Evolutionary conservation across 2,888 invertebrate species (phyloP), one percentile per base, ranked within the genome.

Genomic region (Plebejus anna): DNA sequence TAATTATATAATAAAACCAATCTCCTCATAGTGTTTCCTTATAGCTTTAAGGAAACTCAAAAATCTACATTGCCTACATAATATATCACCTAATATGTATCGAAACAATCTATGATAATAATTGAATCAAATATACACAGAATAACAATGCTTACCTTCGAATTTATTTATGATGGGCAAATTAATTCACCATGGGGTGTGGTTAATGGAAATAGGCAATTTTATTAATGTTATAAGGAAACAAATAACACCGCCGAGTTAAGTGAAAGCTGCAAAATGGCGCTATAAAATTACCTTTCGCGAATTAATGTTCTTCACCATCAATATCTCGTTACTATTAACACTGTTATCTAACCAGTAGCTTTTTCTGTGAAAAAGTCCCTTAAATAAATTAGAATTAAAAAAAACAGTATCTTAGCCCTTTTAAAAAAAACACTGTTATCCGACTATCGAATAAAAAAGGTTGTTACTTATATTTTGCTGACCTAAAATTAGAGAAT

Each of bases 231-330:
- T 16, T 66, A 36, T 36, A 66, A 66, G 16, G 36, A 36, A 66
- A 66, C 66, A 66, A 66, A 66, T 36, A 66, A 66, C 22, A 22
- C 11, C 9, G 61, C 66, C 22, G 66, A 13, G 66, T 66, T 66
- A 66, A 66, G 66, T 66, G 66, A 66, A 66, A 32, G 32, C 32
- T 32, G 32, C 32, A 32, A 66, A 66, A 36, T 66, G 16, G 66
- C 16, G 66, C 32, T 66, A 66, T 66, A 66, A 66, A 66, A 66
- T 66, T 66, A 36, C 32, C 36, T 66, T 66, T 66, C 32, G 66
- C 66, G 32, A 66, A 66, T 66, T 32, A 66, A 32, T 66, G 32
- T 11, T 16, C 5, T 32, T 11, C 61, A 3, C 28, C 9, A 61
- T 61, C 28, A 28, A 28, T 28, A 61, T 61, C 11, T 59, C 22